Evolutionary conservation across 2,797 vertebrate species (phyloP), one percentile per base, ranked within the genome.

Genomic region (Scolopax rusticola): DNA sequence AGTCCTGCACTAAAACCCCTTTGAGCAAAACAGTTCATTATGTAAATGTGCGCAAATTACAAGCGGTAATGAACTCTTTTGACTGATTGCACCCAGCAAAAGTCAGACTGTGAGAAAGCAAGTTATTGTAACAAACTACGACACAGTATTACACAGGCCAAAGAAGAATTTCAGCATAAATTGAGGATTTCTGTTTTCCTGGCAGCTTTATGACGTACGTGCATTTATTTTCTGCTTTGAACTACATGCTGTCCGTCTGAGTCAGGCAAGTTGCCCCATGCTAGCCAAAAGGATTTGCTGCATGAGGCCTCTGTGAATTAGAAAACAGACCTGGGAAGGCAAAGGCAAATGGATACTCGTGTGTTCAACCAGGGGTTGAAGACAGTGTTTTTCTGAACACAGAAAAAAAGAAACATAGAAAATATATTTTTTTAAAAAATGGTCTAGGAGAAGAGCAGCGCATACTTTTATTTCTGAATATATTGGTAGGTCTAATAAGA

Each of bases 171-270:
- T 64, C 74, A 8, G 45, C 85, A 28, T 40, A 87, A 69, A 82
- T 59, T 13, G 19, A 54, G 8, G 69, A 15, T 83, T 90, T 75
- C 38, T 80, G 4, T 75, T 89, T 87, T 87, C 15, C 71, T 85
- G 65, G 41, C 38, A 78, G 69, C 33, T 68, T 77, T 64, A 4
- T 38, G 51, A 64, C 15, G 25, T 21, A 23, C 4, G 2, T n/a
- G 41, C n/a, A 16, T 91, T 75, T 85, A 24, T 89, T 91, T 94
- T 74, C 48, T 87, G 27, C 59, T 91, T 16, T 71, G 64, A 87
- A 53, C 81, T 89, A 30, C 8, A 3, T 13, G 23, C 60, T 68
- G 43, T 48, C 71, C 15, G 15, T 30, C 59, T n/a, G 33, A 90
- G 53, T 40, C 65, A 71, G 77, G 40, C 7, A 43, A 64, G 53